Conservation (phyloP, 2,797 vertebrate species). For the Chloroceryle amazona region DNA sequence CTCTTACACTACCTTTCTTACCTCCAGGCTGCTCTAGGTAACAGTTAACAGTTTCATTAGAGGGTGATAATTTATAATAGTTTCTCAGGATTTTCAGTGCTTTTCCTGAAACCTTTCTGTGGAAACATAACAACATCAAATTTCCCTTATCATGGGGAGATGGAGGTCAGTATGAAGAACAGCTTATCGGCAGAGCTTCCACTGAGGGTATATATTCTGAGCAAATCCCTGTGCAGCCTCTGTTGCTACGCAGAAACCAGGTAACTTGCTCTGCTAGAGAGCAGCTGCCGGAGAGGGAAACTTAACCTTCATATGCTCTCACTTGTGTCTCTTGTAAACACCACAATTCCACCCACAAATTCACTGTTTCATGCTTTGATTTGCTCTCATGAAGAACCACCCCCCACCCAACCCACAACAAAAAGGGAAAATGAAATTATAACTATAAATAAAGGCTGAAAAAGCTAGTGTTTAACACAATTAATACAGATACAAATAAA, state of each 20-base stretch:
- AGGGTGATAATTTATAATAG: neutral
- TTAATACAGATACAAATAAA: neutral
- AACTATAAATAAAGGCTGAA: neutral
- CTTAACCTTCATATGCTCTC: neutral
- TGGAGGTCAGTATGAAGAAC: neutral
- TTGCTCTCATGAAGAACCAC: neutral
- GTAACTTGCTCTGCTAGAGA: neutral
- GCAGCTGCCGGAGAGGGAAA: slow-evolving; percentile 17
- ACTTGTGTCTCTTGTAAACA: neutral
- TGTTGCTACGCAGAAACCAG: slow-evolving; percentile 43
- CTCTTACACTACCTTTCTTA: neutral
- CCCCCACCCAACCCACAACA: neutral
- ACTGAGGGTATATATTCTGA: neutral
- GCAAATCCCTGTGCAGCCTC: neutral
- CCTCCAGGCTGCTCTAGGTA: neutral
- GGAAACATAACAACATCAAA: neutral
- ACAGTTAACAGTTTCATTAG: neutral
- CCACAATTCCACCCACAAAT: neutral
- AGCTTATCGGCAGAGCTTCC: neutral
- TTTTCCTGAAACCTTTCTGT: neutral
- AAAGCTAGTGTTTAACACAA: neutral
- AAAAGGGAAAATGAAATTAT: neutral
- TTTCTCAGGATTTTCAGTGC: neutral
- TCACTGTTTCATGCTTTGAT: neutral
- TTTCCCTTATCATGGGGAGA: neutral